Base-by-base conservation (phyloP, 2,113 vertebrate species). In the Dipodomys stephensi region DNA sequence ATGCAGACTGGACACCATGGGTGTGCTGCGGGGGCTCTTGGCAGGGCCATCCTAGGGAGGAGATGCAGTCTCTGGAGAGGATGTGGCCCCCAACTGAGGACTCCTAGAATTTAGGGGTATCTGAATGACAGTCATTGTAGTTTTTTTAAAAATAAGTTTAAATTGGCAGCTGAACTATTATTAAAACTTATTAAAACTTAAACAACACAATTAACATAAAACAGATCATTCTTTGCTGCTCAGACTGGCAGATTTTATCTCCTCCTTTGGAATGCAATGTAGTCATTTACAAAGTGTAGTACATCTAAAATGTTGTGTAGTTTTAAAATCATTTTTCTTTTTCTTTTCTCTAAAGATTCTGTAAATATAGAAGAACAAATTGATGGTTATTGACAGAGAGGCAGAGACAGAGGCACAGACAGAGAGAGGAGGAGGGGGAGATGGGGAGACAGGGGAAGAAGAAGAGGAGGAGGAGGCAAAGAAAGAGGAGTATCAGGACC, bases 1-100 rank as follows among this genome's bases (percentile, higher is more conserved):
- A 96, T 60, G 92, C 84, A 88, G 84, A 16, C 53, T 76, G 87
- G 89, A 77, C 90, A 97, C 76, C 64, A 73, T 39, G 64, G 16
- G n/a, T 68, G 94, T 94, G 35, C 92, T 67, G 71, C 67, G 89
- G 78, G 78, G 91, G 76, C 83, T 83, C 53, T 62, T 11, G 53
- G 12, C 53, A 57, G 15, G 53, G 53, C 13, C 49, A 16, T 57
- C 53, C 53, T 57, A 57, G 53, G 15, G 53, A 78, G 22, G 86
- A 60, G 86, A 88, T 30, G 4, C 3, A 4, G 15, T 92, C 49
- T 85, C 27, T 49, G 49, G 30, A 28, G n/a, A 88, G 32, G 30
- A 18, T 67, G 49, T 30, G 49, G 49, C 9, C 16, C 19, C 22
- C 16, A 35, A 23, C 83, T 57, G 74, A 84, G 53, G 27, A 57